These are phyloP conservation scores for Drosophila siamana DNA, from an alignment of 2,888 invertebrate species.

Conservation along the genomic window DNA sequence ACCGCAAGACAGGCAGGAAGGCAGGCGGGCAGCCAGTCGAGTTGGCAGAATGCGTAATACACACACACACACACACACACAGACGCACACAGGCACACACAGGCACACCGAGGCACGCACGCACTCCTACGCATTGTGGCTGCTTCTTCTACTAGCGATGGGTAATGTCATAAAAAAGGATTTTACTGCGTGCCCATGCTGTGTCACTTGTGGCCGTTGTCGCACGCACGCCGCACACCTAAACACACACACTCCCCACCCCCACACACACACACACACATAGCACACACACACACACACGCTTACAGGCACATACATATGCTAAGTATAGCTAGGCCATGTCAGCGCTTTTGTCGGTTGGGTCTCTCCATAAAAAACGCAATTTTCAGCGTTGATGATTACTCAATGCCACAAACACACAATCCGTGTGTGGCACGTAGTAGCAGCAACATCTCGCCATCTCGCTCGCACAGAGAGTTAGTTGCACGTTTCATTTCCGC, in stretches of 20 bases:
- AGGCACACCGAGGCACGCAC: constrained; percentile 12
- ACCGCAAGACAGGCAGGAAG: constrained; percentile 55
- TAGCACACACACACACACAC: constrained; percentile 5
- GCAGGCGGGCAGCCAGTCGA: background rate
- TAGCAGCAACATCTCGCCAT: constrained; percentile 31
- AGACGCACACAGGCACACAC: too few relatives aligned
- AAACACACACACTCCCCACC: constrained; percentile 9
- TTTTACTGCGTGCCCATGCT: constrained; percentile 76
- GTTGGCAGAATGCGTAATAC: constrained; percentile 34
- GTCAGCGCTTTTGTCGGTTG: constrained; percentile 69
- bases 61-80: constrained; percentile 12
- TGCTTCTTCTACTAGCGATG: constrained; percentile 41
- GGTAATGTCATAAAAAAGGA: constrained; percentile 77
- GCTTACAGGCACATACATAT: constrained; percentile 48
- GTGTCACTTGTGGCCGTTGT: constrained; percentile 65
- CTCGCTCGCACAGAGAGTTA: constrained; percentile 22
- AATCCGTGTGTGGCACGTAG: constrained; percentile 30
- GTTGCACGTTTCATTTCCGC: constrained; percentile 74
- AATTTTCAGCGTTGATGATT: constrained; percentile 81
- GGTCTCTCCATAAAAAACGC: constrained; percentile 72
- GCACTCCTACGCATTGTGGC: constrained; percentile 3
- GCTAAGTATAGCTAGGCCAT: constrained; percentile 62
- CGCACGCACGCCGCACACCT: constrained; percentile 50
- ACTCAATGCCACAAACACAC: constrained; percentile 78
- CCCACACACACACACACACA: constrained; percentile 6